Evolutionary conservation across 1,140 invertebrate species (phyloP), one percentile per base, ranked within the genome.

Genomic region (Thaumetopoea pityocampa): DNA sequence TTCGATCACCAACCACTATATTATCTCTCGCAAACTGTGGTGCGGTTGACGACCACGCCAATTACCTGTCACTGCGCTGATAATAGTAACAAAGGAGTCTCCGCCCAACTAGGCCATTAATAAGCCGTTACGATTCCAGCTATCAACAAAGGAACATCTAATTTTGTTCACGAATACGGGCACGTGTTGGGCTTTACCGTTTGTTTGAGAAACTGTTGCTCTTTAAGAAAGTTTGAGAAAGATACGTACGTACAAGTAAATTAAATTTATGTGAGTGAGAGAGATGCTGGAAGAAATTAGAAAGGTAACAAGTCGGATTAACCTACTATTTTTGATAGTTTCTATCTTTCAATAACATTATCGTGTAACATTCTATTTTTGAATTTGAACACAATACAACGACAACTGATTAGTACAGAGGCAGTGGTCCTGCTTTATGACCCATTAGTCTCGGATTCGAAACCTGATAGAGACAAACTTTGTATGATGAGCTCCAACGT

Each of bases 111-210:
- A 14, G 23, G 22, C n/a, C 23, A 36, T 36, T 36, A 36, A 36
- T 36, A 36, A 23, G 34, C 34, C 34, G 34, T 36, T 36, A 26
- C 23, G 24, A 36, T 36, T 36, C n/a, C 34, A 36, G 34, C 34
- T 36, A 36, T 26, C 34, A 36, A 26, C 34, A 26, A 24, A 26
- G 15, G 23, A 26, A 35, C 23, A 36, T 26, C 23, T 36, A 27
- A 36, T 26, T 26, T 26, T 36, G 34, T 36, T 36, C 12, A 20
- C 27, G 22, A 36, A 26, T 36, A 26, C 23, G 22, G 11, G 14
- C 34, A 36, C 34, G 34, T 36, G 5, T 36, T 17, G 22, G 27
- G 23, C 34, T 36, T 16, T 26, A 17, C 14, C 34, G 17, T 24
- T 36, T 19, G 22, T 11, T 36, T 26, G 14, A n/a, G 5, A 36